Evolutionary conservation across 2,113 vertebrate species (phyloP).

Genomic region (Phylloscopus trochilus): DNA sequence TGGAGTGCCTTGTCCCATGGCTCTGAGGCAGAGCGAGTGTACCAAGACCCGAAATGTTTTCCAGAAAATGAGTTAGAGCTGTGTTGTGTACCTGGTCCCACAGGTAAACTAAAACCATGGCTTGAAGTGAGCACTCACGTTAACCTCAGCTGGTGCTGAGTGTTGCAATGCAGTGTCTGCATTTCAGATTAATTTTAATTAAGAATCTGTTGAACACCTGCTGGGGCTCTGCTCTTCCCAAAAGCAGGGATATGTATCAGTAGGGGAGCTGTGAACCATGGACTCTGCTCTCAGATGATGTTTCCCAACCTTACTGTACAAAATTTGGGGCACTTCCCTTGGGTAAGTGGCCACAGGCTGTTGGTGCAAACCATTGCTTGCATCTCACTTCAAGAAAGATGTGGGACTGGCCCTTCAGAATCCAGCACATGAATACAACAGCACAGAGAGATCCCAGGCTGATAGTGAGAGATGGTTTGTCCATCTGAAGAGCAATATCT

Average conservation of each 20-base stretch:
- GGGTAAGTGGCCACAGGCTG: neutral
- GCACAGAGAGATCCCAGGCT: neutral
- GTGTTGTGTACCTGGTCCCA: neutral
- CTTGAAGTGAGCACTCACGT: neutral
- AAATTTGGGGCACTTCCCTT: neutral
- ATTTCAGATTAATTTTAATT: neutral
- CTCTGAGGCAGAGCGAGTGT: neutral
- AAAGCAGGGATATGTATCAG: accelerated
- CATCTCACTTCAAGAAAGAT: neutral
- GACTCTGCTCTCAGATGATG: neutral
- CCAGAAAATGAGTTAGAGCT: neutral
- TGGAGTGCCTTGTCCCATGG: neutral
- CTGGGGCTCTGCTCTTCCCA: neutral
- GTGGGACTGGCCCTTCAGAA: neutral
- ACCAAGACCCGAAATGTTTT: neutral
- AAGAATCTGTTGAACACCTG: neutral
- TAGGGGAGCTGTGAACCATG: neutral
- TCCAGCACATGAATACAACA: neutral
- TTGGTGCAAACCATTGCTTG: accelerated
- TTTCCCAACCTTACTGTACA: neutral
- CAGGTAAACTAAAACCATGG: neutral
- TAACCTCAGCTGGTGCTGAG: neutral
- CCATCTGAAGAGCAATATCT: neutral
- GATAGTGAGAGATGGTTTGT: neutral
- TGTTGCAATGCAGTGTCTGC: neutral